Evolutionary conservation across 2,888 invertebrate genomes (phyloP).

Genomic region (Gortyna flavago): DNA sequence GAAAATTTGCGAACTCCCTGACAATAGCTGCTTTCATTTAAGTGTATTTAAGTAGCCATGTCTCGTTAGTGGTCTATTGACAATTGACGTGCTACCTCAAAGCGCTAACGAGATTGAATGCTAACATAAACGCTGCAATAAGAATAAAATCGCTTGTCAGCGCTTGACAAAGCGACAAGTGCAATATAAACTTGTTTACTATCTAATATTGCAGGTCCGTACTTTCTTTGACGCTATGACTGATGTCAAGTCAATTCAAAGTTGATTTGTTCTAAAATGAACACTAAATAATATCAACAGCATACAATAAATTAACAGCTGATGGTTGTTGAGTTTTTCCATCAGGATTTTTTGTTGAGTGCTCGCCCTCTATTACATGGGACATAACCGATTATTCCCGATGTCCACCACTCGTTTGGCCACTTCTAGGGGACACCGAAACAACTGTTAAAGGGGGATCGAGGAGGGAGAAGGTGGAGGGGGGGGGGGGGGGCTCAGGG

Average conservation of each 20-base stretch:
- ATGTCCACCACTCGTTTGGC: no score
- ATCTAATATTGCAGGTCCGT: constrained; percentile 8
- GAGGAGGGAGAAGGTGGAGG: no score
- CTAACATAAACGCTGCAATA: constrained; percentile 26
- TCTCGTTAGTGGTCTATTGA: constrained; percentile 39
- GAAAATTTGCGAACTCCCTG: not conserved
- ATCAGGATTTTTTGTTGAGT: not conserved
- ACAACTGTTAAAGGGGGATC: no score
- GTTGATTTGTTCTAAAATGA: constrained; percentile 19
- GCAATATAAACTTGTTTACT: constrained; percentile 43
- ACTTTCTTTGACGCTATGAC: constrained; percentile 31
- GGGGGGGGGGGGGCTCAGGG: no score
- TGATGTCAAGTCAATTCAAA: not conserved
- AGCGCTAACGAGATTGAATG: constrained; percentile 18
- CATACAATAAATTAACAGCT: not conserved
- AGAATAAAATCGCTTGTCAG: constrained; percentile 35
- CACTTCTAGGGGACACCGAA: no score
- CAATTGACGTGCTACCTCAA: constrained; percentile 22
- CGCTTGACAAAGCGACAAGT: constrained; percentile 34
- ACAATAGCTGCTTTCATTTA: not conserved
- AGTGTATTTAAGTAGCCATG: not conserved
- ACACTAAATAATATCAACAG: constrained; percentile 7
- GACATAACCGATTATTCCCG: no score
- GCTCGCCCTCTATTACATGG: not conserved
- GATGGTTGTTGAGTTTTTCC: not conserved